A percentile compares a stretch with the other conserved stretches of the same genome.
Evolutionary conservation across 2,113 vertebrate species (phyloP).

Genomic region (Ammodytes dubius): DNA sequence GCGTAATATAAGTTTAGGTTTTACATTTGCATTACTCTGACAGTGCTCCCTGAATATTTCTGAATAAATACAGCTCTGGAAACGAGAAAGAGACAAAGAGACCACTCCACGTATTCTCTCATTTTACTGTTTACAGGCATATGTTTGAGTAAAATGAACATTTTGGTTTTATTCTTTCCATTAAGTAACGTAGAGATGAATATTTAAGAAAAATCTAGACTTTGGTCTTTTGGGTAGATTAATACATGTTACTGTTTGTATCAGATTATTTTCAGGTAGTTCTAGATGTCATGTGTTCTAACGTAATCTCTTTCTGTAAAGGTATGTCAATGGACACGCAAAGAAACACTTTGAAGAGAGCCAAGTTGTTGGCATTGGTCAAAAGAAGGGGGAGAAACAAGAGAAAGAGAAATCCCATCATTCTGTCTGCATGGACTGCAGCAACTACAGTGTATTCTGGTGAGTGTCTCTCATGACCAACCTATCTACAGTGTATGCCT

Average conservation of each 20-base stretch:
- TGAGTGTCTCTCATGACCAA: conserved; percentile 76
- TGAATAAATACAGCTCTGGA: neutral
- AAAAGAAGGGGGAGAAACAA: conserved; percentile 91
- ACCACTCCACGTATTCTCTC: too few relatives aligned
- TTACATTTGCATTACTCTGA: neutral
- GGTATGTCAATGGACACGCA: conserved; percentile 98
- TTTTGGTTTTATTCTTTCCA: too few relatives aligned
- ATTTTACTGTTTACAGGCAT: too few relatives aligned
- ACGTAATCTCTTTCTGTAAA: conserved; percentile 54
- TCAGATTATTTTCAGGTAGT: neutral
- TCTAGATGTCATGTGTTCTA: conserved; percentile 4
- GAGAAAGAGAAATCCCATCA: conserved; percentile 90
- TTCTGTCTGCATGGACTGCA: conserved; percentile 98
- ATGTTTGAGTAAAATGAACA: too few relatives aligned
- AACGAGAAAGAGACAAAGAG: too few relatives aligned
- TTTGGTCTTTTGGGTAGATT: neutral
- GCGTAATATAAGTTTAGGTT: neutral
- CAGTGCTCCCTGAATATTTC: neutral
- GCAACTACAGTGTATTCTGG: conserved; percentile 97
- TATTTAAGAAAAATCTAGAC: too few relatives aligned
- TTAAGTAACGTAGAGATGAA: too few relatives aligned
- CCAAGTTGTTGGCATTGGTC: conserved; percentile 84
- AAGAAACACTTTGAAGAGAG: conserved; percentile 99
- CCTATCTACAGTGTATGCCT: neutral
- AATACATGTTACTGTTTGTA: neutral